Conservation (phyloP, 2,113 vertebrate species). For the Hymenochirus boettgeri region DNA sequence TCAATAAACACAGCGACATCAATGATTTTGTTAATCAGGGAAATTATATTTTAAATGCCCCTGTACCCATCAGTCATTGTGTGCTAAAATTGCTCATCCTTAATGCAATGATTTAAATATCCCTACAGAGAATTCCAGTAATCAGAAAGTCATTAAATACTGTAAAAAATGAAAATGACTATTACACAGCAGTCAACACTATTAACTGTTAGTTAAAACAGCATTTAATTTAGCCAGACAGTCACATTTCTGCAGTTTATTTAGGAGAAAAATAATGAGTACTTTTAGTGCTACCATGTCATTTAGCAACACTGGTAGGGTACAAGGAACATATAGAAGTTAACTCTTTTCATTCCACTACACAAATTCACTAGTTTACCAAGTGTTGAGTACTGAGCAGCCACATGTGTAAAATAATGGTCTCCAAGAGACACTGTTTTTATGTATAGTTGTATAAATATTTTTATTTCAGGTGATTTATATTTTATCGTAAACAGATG, state of each 20-base stretch:
- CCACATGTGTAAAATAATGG: neutral
- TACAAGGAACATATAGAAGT: slow-evolving; percentile 12
- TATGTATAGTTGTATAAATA: neutral
- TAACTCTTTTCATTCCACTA: neutral
- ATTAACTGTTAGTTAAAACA: slow-evolving; percentile 84
- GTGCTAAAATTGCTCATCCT: slow-evolving; percentile 81
- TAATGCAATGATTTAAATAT: slow-evolving; percentile 78
- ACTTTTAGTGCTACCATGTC: slow-evolving; percentile 55
- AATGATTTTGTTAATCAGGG: slow-evolving; percentile 72
- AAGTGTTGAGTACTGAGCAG: neutral
- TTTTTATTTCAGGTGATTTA: neutral
- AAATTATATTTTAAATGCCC: slow-evolving; percentile 67
- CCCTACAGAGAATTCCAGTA: slow-evolving; percentile 78
- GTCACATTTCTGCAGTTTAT: slow-evolving; percentile 67
- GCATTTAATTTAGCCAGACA: slow-evolving; percentile 75
- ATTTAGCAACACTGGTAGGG: slow-evolving; percentile 45
- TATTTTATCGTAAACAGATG: neutral
- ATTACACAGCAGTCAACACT: slow-evolving; percentile 79
- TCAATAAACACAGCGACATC: slow-evolving; percentile 64
- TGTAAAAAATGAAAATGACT: slow-evolving; percentile 83
- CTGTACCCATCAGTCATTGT: slow-evolving; percentile 74
- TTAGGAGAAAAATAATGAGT: slow-evolving; percentile 63
- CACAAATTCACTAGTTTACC: neutral
- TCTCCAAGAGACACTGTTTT: neutral
- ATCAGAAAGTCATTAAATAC: slow-evolving; percentile 85